Conservation (phyloP, 1,140 invertebrate genomes). For the Littorina saxatilis region DNA sequence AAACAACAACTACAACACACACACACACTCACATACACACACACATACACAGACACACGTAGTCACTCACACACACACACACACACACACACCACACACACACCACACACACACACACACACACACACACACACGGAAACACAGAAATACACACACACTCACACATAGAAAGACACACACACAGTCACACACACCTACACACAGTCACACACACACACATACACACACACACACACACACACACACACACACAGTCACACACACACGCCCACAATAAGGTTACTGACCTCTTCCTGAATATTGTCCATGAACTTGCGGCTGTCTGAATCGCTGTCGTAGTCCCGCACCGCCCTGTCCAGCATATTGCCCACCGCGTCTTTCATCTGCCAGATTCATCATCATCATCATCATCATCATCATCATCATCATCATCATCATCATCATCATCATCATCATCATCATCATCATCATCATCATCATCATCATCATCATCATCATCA, state of each 20-base stretch:
- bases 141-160: background rate
- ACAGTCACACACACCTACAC: background rate
- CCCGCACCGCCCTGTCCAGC: slow-evolving; percentile 44
- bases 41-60: background rate
- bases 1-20: too few species aligned
- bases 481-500: slow-evolving; percentile 35
- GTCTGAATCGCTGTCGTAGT: slow-evolving; percentile 36
- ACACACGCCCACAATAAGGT: background rate
- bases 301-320: slow-evolving; percentile 22
- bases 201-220: background rate
- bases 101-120: too few species aligned
- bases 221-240: background rate
- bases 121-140: background rate
- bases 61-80: background rate
- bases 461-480: slow-evolving; percentile 44
- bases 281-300: slow-evolving; percentile 4
- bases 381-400: slow-evolving; percentile 40
- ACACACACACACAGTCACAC: background rate
- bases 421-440: slow-evolving; percentile 42
- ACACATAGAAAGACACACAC: background rate
- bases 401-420: slow-evolving; percentile 39
- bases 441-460: slow-evolving; percentile 39
- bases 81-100: background rate
- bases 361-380: slow-evolving; percentile 48
- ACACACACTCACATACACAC: background rate